Percentiles rank a stretch among this genome's conserved stretches.
These are phyloP conservation scores for Meteorus cinctellus DNA, from an alignment of 2,888 invertebrate species.

Conservation along the genomic window DNA sequence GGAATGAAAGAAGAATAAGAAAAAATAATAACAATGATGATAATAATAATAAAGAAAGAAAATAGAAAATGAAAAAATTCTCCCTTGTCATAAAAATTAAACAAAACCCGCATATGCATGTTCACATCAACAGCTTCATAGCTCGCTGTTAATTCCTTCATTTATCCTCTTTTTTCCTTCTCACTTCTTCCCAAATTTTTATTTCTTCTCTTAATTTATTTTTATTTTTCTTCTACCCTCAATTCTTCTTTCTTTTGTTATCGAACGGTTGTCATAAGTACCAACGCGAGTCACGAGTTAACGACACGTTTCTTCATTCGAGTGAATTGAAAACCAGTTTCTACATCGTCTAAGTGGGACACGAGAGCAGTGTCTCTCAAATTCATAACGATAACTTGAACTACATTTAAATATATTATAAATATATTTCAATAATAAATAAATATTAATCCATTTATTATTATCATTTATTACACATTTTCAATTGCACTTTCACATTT, in stretches of 20 bases:
- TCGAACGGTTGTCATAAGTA: conserved; percentile 34
- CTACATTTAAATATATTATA: not conserved
- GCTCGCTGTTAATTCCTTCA: not conserved
- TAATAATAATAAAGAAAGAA: too few relatives aligned
- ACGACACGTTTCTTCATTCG: conserved; percentile 32
- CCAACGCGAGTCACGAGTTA: conserved; percentile 30
- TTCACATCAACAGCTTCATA: not conserved
- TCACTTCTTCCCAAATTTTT: not conserved
- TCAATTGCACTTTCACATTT: conserved; percentile 9
- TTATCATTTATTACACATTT: too few relatives aligned
- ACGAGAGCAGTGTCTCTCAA: conserved; percentile 43
- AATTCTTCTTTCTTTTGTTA: conserved; percentile 19
- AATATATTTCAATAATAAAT: not conserved
- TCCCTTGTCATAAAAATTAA: not conserved
- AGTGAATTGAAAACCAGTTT: conserved; percentile 55
- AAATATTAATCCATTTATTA: not conserved
- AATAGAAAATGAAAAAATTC: conserved; percentile 13
- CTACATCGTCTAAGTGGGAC: conserved; percentile 54
- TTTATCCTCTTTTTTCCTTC: not conserved
- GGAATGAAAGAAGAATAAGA: conserved; percentile 34
- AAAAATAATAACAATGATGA: too few relatives aligned
- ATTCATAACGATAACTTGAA: conserved; percentile 1
- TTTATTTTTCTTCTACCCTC: not conserved
- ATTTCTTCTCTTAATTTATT: not conserved
- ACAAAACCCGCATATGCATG: not conserved